Conservation (phyloP, 2,888 invertebrate species). For the Lomographa bimaculata region DNA sequence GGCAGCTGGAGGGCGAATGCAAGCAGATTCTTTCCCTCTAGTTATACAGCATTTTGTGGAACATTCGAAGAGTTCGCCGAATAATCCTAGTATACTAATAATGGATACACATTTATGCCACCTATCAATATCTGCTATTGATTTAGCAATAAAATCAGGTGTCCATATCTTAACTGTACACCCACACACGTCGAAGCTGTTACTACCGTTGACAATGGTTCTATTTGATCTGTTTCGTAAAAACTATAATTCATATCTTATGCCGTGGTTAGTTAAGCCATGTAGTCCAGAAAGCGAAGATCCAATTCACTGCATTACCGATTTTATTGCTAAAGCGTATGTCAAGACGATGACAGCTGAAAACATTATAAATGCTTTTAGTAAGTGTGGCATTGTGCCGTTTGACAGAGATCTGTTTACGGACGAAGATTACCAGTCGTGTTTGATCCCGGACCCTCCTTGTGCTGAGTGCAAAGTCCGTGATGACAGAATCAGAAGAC, state of each 20-base stretch:
- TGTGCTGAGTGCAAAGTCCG: slow-evolving; percentile 12
- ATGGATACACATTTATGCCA: slow-evolving; percentile 11
- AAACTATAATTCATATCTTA: neutral
- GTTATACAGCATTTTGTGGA: slow-evolving; percentile 14
- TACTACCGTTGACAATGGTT: slow-evolving; percentile 7
- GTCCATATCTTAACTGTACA: slow-evolving; percentile 8
- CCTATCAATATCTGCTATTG: slow-evolving; percentile 6
- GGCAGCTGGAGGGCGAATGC: slow-evolving; percentile 2
- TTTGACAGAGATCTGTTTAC: slow-evolving; percentile 18
- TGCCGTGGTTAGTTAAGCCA: too few species aligned
- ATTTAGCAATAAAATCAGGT: slow-evolving; percentile 7
- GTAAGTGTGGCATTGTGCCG: slow-evolving; percentile 13
- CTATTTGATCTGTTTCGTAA: slow-evolving; percentile 2
- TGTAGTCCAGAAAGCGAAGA: too few species aligned
- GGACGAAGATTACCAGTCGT: slow-evolving; percentile 2
- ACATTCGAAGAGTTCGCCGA: slow-evolving; percentile 2
- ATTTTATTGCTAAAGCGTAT: slow-evolving; percentile 4
- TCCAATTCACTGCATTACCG: neutral
- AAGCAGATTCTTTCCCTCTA: slow-evolving; percentile 1
- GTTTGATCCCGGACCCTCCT: neutral
- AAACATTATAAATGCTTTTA: slow-evolving; percentile 7
- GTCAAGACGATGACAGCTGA: slow-evolving; percentile 7
- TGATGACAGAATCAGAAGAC: neutral
- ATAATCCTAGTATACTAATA: slow-evolving; percentile 13
- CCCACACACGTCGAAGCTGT: neutral